These are phyloP conservation scores for Brienomyrus longianalis DNA, from an alignment of 2,113 vertebrate species.

Conservation along the genomic window DNA sequence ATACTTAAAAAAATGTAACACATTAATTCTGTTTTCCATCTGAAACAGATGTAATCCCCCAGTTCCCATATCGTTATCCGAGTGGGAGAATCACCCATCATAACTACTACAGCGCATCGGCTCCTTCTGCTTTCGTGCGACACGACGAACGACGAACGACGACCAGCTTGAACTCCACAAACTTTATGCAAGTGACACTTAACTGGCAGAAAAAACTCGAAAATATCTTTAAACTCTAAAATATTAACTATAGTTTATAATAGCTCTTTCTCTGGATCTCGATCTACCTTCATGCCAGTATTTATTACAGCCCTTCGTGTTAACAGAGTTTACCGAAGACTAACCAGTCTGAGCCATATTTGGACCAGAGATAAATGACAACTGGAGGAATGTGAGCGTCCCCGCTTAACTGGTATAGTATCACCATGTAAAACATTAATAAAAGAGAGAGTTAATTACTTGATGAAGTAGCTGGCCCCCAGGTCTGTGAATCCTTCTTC, in stretches of 20 bases:
- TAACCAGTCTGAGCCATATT: not conserved
- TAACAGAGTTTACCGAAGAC: not conserved
- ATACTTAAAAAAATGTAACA: not conserved
- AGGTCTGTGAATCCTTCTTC: slow-evolving; percentile 87
- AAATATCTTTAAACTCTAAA: not conserved
- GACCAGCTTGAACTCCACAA: not conserved
- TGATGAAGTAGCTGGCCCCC: slow-evolving; percentile 87
- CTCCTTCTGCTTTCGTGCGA: not conserved
- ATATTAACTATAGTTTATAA: not conserved
- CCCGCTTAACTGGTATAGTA: not conserved
- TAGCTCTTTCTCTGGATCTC: not conserved
- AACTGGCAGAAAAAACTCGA: not conserved
- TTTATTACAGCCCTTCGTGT: not conserved
- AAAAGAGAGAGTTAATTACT: slow-evolving; percentile 61
- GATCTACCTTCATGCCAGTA: not conserved
- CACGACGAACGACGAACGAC: not conserved
- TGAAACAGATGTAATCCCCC: not conserved
- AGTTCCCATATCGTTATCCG: not conserved
- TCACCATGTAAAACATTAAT: not conserved
- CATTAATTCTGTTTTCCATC: not conserved
- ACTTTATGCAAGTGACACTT: not conserved
- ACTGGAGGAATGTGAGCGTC: not conserved
- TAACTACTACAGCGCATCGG: not conserved
- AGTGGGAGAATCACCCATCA: not conserved
- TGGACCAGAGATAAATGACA: not conserved